A percentile compares a stretch with the other conserved stretches of the same genome.
Conservation (phyloP, 2,888 invertebrate species). For the Leptogaster cylindrica region DNA sequence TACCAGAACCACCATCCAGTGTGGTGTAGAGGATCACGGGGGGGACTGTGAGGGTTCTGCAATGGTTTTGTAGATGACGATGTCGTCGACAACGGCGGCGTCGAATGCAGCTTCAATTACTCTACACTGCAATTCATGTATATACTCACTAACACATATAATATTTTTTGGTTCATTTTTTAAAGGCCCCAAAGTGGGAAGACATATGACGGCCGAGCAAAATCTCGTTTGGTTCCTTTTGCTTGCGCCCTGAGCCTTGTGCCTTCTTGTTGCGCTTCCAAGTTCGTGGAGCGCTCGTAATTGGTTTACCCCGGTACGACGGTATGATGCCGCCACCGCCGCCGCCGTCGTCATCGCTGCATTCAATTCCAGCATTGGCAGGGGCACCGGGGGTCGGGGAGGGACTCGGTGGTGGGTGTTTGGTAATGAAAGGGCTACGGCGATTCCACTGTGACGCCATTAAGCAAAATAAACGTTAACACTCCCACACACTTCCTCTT, state of each 20-base stretch:
- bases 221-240: slow-evolving; percentile 6
- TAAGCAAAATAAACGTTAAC: slow-evolving; percentile 16
- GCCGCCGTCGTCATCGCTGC: too few species aligned
- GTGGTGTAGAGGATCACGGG: too few species aligned
- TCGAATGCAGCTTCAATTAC: slow-evolving; percentile 16
- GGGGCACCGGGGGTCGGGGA: neutral
- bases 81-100: neutral
- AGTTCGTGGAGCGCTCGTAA: neutral
- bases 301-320: too few species aligned
- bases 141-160: slow-evolving; percentile 31
- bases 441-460: slow-evolving; percentile 1
- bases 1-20: neutral
- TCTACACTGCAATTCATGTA: slow-evolving; percentile 16
- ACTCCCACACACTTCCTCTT: slow-evolving; percentile 19
- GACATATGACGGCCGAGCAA: slow-evolving; percentile 24
- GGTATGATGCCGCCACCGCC: too few species aligned
- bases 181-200: neutral
- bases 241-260: neutral
- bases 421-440: slow-evolving; percentile 2
- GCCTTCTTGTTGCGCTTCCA: neutral
- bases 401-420: slow-evolving; percentile 3
- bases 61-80: neutral
- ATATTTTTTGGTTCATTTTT: slow-evolving; percentile 28
- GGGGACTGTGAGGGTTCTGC: too few species aligned
- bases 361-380: slow-evolving; percentile 23